Evolutionary conservation across 2,113 vertebrate species (phyloP).

Genomic region (Leucosticte australis): DNA sequence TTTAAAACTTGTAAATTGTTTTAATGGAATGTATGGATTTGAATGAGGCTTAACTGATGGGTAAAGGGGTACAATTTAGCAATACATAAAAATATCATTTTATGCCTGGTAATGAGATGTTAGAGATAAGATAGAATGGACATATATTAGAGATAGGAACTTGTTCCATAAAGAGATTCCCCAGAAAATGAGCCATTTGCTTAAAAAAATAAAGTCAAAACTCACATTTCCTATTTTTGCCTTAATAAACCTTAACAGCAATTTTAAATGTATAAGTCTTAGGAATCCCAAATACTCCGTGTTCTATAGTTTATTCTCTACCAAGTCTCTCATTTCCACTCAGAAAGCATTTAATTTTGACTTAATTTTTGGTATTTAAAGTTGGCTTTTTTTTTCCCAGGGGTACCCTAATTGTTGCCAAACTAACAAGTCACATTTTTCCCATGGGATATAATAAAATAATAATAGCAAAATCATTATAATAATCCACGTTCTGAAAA

Average conservation of each 20-base stretch:
- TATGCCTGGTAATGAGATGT: not conserved
- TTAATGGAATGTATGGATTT: not conserved
- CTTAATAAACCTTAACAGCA: not conserved
- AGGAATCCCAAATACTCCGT: not conserved
- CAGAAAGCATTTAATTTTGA: not conserved
- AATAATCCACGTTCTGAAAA: not conserved
- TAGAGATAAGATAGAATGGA: not conserved
- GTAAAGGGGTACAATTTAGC: not conserved
- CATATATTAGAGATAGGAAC: not conserved
- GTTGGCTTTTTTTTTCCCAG: not conserved
- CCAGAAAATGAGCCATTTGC: not conserved
- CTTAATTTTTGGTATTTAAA: not conserved
- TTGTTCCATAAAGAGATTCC: not conserved
- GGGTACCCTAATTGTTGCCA: not conserved
- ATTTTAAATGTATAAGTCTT: not conserved
- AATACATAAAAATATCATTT: not conserved
- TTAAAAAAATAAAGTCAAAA: not conserved
- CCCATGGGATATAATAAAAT: not conserved
- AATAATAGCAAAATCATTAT: not conserved
- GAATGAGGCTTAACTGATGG: not conserved
- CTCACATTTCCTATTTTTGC: not conserved
- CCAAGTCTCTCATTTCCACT: not conserved
- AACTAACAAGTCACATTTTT: not conserved
- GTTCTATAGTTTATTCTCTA: not conserved
- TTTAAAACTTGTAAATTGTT: not conserved